Conservation (phyloP, 2,797 vertebrate species). For the Melanotaenia nigrans region DNA sequence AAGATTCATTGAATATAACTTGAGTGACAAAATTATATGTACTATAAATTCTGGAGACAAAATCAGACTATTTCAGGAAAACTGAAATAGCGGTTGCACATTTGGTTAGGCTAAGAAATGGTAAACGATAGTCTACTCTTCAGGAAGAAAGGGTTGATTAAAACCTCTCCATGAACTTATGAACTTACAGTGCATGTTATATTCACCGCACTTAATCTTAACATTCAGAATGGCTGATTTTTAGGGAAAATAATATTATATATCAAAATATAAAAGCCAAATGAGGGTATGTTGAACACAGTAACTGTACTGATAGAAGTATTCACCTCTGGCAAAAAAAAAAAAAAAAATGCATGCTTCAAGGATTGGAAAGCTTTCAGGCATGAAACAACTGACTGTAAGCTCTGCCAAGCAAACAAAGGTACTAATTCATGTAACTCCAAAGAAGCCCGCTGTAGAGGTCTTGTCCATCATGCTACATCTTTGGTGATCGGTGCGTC, state of each 20-base stretch:
- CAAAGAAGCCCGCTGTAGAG: slow-evolving; percentile 25
- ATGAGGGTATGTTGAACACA: background rate
- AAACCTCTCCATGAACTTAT: background rate
- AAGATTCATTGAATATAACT: too few relatives aligned
- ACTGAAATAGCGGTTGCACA: too few relatives aligned
- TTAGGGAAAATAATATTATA: background rate
- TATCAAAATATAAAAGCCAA: too few relatives aligned
- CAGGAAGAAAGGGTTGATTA: background rate
- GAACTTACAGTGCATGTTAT: slow-evolving; percentile 11
- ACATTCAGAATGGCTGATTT: slow-evolving; percentile 13
- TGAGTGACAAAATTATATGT: too few relatives aligned
- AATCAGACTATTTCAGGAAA: too few relatives aligned
- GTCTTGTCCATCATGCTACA: slow-evolving; percentile 44
- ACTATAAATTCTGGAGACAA: too few relatives aligned
- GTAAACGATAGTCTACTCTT: background rate
- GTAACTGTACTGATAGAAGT: slow-evolving; percentile 31
- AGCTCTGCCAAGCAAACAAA: slow-evolving; percentile 41
- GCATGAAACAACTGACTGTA: slow-evolving; percentile 13
- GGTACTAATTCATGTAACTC: slow-evolving; percentile 29
- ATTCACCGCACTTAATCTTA: slow-evolving; percentile 33
- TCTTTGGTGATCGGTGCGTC: slow-evolving; percentile 35
- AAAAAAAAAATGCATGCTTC: slow-evolving; percentile 22
- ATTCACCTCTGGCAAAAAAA: slow-evolving; percentile 28
- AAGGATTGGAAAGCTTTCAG: slow-evolving; percentile 24
- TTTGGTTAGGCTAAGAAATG: background rate